Percentiles rank a stretch among this genome's conserved stretches.
Evolutionary conservation across 2,888 invertebrate genomes (phyloP).

Genomic region (Phortica magna): DNA sequence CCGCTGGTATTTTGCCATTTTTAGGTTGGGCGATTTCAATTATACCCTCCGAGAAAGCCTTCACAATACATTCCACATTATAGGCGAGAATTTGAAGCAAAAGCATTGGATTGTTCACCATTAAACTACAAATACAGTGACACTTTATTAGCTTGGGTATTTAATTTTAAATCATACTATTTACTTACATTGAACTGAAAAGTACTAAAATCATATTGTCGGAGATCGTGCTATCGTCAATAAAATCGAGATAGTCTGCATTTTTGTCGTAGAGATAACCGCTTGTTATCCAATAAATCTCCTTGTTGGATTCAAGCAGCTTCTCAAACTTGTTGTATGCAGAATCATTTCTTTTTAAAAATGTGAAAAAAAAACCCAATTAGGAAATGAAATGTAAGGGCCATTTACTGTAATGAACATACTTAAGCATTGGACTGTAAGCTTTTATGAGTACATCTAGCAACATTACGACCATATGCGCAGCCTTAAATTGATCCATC

Average conservation of each 20-base stretch:
- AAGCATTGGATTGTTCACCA: slow-evolving; percentile 82
- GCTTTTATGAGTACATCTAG: slow-evolving; percentile 74
- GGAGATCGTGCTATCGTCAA: slow-evolving; percentile 75
- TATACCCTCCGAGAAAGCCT: slow-evolving; percentile 80
- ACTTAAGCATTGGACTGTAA: slow-evolving; percentile 76
- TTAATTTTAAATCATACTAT: not conserved
- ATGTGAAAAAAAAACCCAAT: not conserved
- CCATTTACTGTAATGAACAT: slow-evolving; percentile 39
- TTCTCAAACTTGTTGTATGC: slow-evolving; percentile 75
- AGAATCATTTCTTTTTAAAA: slow-evolving; percentile 67
- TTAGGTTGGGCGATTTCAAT: slow-evolving; percentile 76
- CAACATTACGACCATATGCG: slow-evolving; percentile 76
- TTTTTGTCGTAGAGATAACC: slow-evolving; percentile 76
- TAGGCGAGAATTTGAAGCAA: slow-evolving; percentile 83
- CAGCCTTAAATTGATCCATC: slow-evolving; percentile 76
- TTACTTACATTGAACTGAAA: slow-evolving; percentile 76
- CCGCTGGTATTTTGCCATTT: slow-evolving; percentile 76
- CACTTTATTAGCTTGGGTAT: not conserved
- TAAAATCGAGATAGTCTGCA: slow-evolving; percentile 76
- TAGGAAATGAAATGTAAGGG: not conserved
- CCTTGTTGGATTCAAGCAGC: slow-evolving; percentile 72
- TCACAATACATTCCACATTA: slow-evolving; percentile 83
- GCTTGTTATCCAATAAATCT: slow-evolving; percentile 75
- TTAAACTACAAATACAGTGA: slow-evolving; percentile 75
- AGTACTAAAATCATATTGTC: slow-evolving; percentile 77